Evolutionary conservation across 2,797 vertebrate species (phyloP).

Genomic region (Pipistrellus pipistrellus): DNA sequence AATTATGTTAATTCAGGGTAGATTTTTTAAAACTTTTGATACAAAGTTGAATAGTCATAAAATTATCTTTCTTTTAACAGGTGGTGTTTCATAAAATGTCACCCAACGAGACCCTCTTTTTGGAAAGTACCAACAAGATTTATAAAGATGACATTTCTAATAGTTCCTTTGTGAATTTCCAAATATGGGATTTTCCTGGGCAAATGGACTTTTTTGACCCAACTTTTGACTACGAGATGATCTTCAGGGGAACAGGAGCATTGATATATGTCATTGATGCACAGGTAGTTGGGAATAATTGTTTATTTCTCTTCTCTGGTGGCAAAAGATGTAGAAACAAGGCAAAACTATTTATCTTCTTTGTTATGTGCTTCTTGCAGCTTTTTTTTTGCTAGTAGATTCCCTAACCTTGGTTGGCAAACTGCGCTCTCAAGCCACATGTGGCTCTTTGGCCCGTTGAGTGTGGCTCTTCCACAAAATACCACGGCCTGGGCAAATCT

Average conservation of each 20-base stretch:
- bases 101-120: conserved; percentile 98
- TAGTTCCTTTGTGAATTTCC: conserved; percentile 99
- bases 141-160: conserved; percentile 99
- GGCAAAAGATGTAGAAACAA: conserved; percentile 45
- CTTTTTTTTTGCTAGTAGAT: not conserved
- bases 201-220: conserved; percentile 99
- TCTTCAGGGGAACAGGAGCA: conserved; percentile 99
- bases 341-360: conserved; percentile 49
- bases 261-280: conserved; percentile 99
- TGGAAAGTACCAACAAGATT: conserved; percentile 99
- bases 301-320: conserved; percentile 53
- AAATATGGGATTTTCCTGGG: conserved; percentile 99
- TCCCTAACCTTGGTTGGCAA: not conserved
- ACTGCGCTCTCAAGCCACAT: no score
- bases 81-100: conserved; percentile 99
- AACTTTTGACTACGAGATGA: conserved; percentile 99
- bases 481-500: no score
- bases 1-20: conserved; percentile 1
- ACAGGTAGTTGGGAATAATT: conserved; percentile 91
- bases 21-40: conserved; percentile 55
- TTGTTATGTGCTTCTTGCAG: conserved; percentile 26
- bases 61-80: conserved; percentile 87
- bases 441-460: no score
- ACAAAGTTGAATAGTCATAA: conserved; percentile 23
- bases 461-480: no score